Conservation (phyloP, 2,113 vertebrate species). For the Apistogramma diplotaenia region DNA sequence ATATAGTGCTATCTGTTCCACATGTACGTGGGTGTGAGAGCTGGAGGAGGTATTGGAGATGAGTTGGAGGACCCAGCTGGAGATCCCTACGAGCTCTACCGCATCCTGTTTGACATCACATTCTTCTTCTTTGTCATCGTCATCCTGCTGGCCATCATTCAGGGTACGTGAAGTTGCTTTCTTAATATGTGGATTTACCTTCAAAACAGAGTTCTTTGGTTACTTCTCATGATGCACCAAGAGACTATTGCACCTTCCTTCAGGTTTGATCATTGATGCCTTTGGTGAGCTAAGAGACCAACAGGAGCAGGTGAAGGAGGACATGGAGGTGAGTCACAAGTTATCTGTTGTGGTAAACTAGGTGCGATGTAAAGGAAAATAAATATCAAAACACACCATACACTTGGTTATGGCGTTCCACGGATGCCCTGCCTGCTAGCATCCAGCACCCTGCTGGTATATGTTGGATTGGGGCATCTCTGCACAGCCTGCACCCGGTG, state of each 20-base stretch:
- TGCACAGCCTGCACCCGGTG: too few relatives aligned
- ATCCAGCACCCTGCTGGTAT: too few relatives aligned
- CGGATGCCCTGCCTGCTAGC: too few relatives aligned
- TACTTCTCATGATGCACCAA: background rate
- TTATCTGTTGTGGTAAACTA: background rate
- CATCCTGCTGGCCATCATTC: constrained; percentile 97
- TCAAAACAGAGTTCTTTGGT: background rate
- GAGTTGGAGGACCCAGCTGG: constrained; percentile 97
- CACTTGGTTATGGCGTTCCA: too few relatives aligned
- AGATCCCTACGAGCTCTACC: constrained; percentile 96
- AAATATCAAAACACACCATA: too few relatives aligned
- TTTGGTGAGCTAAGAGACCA: constrained; percentile 98
- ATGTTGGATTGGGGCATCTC: too few relatives aligned
- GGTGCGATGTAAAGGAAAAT: too few relatives aligned
- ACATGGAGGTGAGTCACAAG: constrained; percentile 90
- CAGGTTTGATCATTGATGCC: constrained; percentile 98
- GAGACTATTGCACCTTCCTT: background rate
- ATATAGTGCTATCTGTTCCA: constrained; percentile 95
- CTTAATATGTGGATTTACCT: background rate
- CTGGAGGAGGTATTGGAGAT: constrained; percentile 95
- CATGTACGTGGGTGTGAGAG: constrained; percentile 98
- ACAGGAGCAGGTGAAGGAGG: constrained; percentile 97
- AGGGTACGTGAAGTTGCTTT: constrained; percentile 77
- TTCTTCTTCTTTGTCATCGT: constrained; percentile 99
- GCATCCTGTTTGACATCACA: constrained; percentile 98